Conservation (phyloP, 2,113 vertebrate genomes). For the Sylvia atricapilla region DNA sequence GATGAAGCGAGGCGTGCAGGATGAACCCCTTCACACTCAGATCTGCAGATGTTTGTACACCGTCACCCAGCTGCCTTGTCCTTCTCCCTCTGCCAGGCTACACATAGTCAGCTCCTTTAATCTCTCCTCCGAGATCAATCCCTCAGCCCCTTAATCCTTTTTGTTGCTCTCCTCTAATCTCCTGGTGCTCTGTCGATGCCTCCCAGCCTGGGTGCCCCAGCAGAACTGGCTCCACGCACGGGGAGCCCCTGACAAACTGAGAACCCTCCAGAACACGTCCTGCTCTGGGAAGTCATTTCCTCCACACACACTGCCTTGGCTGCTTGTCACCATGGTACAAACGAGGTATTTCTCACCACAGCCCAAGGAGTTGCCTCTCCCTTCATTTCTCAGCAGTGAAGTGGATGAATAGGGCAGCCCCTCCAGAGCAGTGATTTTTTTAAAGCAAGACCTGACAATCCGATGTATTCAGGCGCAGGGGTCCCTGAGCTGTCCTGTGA, state of each 20-base stretch:
- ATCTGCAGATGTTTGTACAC: slow-evolving; percentile 1
- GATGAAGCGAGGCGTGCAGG: background rate
- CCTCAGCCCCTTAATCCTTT: slow-evolving; percentile 59
- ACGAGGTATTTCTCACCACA: fast-evolving
- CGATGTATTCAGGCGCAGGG: fast-evolving
- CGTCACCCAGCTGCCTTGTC: background rate
- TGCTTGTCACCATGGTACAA: fast-evolving
- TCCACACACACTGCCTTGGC: fast-evolving
- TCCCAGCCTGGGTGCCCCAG: background rate
- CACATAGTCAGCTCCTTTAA: slow-evolving; percentile 55
- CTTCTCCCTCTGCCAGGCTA: slow-evolving; percentile 25
- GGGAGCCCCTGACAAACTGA: background rate
- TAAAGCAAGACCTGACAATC: fast-evolving
- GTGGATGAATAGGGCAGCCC: fast-evolving
- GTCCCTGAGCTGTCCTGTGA: fast-evolving
- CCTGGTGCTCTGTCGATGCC: background rate
- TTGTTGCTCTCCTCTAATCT: slow-evolving; percentile 58
- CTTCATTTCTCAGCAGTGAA: background rate
- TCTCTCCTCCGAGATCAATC: slow-evolving; percentile 61
- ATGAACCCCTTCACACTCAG: background rate
- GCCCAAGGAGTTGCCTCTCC: background rate
- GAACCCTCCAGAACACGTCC: background rate
- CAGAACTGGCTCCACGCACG: fast-evolving
- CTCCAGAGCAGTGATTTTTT: background rate
- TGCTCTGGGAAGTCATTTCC: fast-evolving